Base-by-base conservation (phyloP, 1,140 invertebrate genomes). In the Ceratitis capitata region DNA sequence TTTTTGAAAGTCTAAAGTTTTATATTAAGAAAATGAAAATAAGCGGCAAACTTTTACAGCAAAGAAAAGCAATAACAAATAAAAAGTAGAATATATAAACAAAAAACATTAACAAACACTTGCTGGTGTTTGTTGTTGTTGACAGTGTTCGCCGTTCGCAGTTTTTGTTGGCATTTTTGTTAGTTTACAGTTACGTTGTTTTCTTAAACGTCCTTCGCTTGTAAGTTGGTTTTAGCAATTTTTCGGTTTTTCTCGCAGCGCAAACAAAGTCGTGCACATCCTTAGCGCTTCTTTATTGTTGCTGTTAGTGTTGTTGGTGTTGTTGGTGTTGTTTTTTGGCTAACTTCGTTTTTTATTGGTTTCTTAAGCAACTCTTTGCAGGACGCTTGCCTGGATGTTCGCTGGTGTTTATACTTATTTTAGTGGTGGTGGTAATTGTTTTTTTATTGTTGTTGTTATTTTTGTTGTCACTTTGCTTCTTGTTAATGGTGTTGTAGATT, bases 181-280 rank as follows among this genome's bases (percentile, higher is more conserved):
- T 69, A 64, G 61, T 69, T 69, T 69, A 69, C 29, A 69, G 61
- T 69, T 69, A 29, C 61, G 61, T 32, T 69, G 61, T 39, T 69
- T 69, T 69, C 61, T 69, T 69, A 35, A 69, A 35, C 61, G 61
- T 69, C 61, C 14, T 35, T 69, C 61, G 61, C 61, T 69, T 69
- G 61, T 69, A 69, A 69, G 61, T 69, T 69, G 61, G 61, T 69
- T n/a, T 69, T 69, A 69, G 61, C 61, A 69, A 69, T 69, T 69
- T 69, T 69, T 69, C 61, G 61, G 61, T 69, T 35, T 69, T 35
- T 69, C 58, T 6, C 19, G 29, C 61, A 35, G 26, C 14, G 9
- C 61, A 19, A 5, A n/a, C n/a, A n/a, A n/a, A n/a, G n/a, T n/a
- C n/a, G n/a, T n/a, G 26, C 39, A 9, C 29, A 16, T 14, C 58